Evolutionary conservation across 1,140 invertebrate species (phyloP).

Genomic region (Vollenhovia emeryi): DNA sequence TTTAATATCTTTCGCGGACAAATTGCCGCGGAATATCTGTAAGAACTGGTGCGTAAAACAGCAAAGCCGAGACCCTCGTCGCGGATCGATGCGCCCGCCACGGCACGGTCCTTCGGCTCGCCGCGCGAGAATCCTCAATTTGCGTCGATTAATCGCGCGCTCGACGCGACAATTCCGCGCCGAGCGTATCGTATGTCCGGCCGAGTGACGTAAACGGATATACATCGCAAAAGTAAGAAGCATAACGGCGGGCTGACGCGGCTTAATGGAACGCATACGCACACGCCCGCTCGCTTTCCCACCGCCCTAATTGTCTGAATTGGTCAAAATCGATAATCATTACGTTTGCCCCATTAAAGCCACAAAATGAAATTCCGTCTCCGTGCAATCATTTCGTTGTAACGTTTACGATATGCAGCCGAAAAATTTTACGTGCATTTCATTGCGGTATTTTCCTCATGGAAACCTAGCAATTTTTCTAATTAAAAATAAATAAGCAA

Average conservation of each 20-base stretch:
- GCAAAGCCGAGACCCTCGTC: background rate
- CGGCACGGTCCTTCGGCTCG: background rate
- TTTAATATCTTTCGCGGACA: conserved; percentile 29
- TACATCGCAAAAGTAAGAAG: conserved; percentile 66
- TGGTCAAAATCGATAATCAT: conserved; percentile 79
- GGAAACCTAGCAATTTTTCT: too few relatives aligned
- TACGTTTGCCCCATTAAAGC: conserved; percentile 56
- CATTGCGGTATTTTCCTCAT: too few relatives aligned
- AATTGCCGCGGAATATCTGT: background rate
- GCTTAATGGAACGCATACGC: conserved; percentile 53
- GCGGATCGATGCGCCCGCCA: background rate
- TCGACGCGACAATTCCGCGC: conserved; percentile 54
- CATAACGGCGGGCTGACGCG: conserved; percentile 69
- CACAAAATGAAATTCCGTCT: background rate
- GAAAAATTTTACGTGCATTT: background rate
- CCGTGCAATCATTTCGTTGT: background rate
- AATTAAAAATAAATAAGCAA: too few relatives aligned
- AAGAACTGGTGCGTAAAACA: conserved; percentile 20
- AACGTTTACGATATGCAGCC: background rate
- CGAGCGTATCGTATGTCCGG: conserved; percentile 47
- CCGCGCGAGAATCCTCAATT: conserved; percentile 49
- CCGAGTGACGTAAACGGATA: conserved; percentile 69
- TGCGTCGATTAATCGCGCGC: conserved; percentile 52
- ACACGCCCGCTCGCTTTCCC: conserved; percentile 74
- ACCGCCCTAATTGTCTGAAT: conserved; percentile 82